These are phyloP conservation scores for Hypena proboscidalis DNA, from an alignment of 2,888 invertebrate genomes.

Conservation along the genomic window DNA sequence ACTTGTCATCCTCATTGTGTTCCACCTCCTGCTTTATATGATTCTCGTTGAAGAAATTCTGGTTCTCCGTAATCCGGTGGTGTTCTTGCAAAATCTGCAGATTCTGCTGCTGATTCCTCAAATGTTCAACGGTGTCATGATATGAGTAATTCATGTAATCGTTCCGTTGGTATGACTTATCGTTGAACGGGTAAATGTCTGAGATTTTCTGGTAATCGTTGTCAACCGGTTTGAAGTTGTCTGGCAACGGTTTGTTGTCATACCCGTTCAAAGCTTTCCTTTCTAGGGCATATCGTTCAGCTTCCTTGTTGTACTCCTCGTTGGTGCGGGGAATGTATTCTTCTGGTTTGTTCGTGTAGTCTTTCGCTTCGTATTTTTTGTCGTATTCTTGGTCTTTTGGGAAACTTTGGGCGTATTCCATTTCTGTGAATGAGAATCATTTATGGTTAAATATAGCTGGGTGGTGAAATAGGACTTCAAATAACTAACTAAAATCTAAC, in stretches of 20 bases:
- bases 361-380: slow-evolving; percentile 62
- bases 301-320: slow-evolving; percentile 77
- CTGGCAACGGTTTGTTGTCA: slow-evolving; percentile 59
- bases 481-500: too few species aligned
- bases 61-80: slow-evolving; percentile 66
- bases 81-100: slow-evolving; percentile 70
- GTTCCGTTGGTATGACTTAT: slow-evolving; percentile 46
- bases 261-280: slow-evolving; percentile 65
- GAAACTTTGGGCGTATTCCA: slow-evolving; percentile 9
- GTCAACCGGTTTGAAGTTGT: slow-evolving; percentile 26
- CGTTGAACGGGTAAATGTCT: slow-evolving; percentile 36
- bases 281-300: slow-evolving; percentile 73
- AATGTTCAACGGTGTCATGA: slow-evolving; percentile 64
- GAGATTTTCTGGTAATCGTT: slow-evolving; percentile 51
- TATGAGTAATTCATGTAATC: slow-evolving; percentile 43
- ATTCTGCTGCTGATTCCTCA: slow-evolving; percentile 74
- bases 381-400: slow-evolving; percentile 31
- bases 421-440: too few species aligned
- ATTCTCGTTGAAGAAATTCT: slow-evolving; percentile 72
- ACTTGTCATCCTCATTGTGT: slow-evolving; percentile 66
- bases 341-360: slow-evolving; percentile 65
- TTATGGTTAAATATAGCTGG: too few species aligned
- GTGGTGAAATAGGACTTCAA: too few species aligned
- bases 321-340: slow-evolving; percentile 75
- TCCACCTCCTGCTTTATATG: slow-evolving; percentile 77